phyloP scores from a whole-genome alignment of 2,113 vertebrate genomes.

The Blennius ocellaris region DNA sequence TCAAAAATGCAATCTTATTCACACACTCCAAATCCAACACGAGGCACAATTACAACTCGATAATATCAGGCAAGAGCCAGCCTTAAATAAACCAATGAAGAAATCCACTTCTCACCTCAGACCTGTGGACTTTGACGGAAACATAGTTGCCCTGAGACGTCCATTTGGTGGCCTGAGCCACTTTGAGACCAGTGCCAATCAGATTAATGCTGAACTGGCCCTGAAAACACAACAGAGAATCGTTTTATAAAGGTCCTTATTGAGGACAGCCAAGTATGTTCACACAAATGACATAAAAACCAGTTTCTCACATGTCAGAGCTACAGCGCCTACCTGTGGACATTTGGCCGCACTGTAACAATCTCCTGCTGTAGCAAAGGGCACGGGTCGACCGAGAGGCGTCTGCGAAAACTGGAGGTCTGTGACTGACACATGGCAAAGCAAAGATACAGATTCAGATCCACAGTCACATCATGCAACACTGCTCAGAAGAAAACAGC shows the following conservation, averaged over 20 bases:
- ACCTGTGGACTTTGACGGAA: constrained; percentile 90
- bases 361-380: constrained; percentile 91
- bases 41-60: constrained; percentile 3
- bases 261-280: background rate
- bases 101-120: constrained; percentile 84
- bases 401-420: constrained; percentile 91
- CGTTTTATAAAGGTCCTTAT: background rate
- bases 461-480: constrained; percentile 36
- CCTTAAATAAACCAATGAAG: background rate
- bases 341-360: constrained; percentile 93
- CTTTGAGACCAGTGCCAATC: constrained; percentile 90
- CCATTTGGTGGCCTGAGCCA: constrained; percentile 90
- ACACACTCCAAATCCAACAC: background rate
- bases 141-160: constrained; percentile 93
- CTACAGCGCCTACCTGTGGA: constrained; percentile 86
- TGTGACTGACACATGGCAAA: constrained; percentile 81
- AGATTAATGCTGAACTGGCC: constrained; percentile 97
- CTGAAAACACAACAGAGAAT: constrained; percentile 69
- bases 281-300: background rate
- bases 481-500: constrained; percentile 37
- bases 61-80: background rate
- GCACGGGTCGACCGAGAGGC: constrained; percentile 85
- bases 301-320: too few species aligned
- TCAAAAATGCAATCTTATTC: constrained; percentile 11
- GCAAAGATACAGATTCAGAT: constrained; percentile 49